phyloP scores from a whole-genome alignment of 2,113 vertebrate species.

The Asarcornis scutulata region DNA sequence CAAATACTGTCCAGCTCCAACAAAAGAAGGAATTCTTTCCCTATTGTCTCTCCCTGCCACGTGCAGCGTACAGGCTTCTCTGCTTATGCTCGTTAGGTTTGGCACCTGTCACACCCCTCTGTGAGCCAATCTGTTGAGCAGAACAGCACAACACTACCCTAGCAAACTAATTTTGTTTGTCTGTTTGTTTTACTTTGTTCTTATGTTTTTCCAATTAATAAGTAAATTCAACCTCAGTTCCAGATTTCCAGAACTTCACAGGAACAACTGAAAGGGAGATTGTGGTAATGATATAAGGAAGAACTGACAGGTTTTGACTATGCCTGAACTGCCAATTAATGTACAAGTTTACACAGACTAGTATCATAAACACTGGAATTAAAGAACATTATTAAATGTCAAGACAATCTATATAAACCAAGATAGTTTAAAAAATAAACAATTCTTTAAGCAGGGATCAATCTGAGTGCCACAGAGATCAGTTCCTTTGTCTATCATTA shows the following conservation, averaged over 20 bases:
- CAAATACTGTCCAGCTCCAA: background rate
- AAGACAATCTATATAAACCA: background rate
- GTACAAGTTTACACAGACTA: background rate
- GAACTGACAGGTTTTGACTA: background rate
- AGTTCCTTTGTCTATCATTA: background rate
- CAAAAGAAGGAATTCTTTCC: background rate
- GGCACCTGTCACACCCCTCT: background rate
- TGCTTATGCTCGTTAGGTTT: background rate
- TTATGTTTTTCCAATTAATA: background rate
- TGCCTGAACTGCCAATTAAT: background rate
- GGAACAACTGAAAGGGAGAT: background rate
- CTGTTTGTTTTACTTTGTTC: background rate
- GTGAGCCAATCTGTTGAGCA: background rate
- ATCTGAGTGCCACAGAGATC: background rate
- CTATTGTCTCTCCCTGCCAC: background rate
- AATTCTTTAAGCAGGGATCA: background rate
- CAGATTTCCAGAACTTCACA: background rate
- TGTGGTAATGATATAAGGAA: background rate
- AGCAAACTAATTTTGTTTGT: background rate
- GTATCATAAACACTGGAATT: background rate
- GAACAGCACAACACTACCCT: background rate
- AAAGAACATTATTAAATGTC: background rate
- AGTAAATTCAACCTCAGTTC: background rate
- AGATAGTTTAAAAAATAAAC: background rate
- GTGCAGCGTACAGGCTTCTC: background rate